phyloP scores from a whole-genome alignment of 2,113 vertebrate genomes.

The Serilophus lunatus region DNA sequence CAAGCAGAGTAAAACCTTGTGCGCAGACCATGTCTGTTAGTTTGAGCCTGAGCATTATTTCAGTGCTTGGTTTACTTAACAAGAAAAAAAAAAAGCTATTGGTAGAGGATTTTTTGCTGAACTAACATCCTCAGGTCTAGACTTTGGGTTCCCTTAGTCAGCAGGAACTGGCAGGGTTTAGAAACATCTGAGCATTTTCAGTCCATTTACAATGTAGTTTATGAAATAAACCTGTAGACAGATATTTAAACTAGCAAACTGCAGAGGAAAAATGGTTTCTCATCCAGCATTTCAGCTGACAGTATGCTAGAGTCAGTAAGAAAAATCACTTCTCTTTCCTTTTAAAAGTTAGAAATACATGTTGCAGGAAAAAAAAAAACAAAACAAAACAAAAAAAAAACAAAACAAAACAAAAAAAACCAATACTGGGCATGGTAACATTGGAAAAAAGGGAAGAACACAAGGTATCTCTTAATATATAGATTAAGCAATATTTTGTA shows the following conservation, averaged over 20 bases:
- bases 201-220: not conserved
- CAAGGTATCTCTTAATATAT: not conserved
- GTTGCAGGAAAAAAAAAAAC: not conserved
- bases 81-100: not conserved
- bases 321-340: not conserved
- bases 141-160: not conserved
- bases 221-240: not conserved
- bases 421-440: not conserved
- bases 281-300: not conserved
- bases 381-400: too few species aligned
- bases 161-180: not conserved
- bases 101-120: not conserved
- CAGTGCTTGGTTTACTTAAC: not conserved
- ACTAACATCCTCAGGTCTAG: not conserved
- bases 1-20: slow-evolving; percentile 8
- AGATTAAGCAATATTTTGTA: not conserved
- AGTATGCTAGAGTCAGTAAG: not conserved
- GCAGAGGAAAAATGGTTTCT: slow-evolving; percentile 3
- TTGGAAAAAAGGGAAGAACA: not conserved
- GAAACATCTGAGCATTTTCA: not conserved
- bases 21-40: not conserved
- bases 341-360: not conserved
- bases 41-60: slow-evolving; percentile 35
- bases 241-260: slow-evolving; percentile 1
- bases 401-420: too few species aligned